Percentiles rank a stretch among this genome's conserved stretches.
phyloP scores from a whole-genome alignment of 2,797 vertebrate genomes.

The Ceryle rudis region DNA sequence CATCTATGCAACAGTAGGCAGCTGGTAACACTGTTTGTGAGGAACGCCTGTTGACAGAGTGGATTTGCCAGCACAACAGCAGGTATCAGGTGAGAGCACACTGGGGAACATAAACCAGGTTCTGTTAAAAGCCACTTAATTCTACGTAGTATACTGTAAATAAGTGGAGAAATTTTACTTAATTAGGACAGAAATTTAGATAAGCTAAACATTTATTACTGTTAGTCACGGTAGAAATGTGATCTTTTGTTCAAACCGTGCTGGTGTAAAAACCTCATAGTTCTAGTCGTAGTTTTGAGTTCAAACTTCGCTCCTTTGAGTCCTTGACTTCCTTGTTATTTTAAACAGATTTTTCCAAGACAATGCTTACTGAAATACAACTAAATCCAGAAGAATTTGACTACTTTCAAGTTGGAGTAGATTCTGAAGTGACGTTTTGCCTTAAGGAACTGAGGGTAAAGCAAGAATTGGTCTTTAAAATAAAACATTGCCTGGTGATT shows the following conservation, averaged over 20 bases:
- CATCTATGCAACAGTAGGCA: neutral
- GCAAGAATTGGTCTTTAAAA: neutral
- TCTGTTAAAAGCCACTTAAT: neutral
- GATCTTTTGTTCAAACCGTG: neutral
- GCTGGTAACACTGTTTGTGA: neutral
- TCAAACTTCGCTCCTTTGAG: neutral
- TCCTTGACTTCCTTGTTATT: conserved; percentile 8
- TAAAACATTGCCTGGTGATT: neutral
- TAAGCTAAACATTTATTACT: neutral
- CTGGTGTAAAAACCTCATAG: neutral
- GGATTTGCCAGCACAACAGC: neutral
- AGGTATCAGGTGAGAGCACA: neutral
- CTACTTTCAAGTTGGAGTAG: conserved; percentile 87
- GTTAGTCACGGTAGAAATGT: neutral
- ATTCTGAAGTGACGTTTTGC: conserved; percentile 93
- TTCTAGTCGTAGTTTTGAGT: neutral
- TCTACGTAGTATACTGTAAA: neutral
- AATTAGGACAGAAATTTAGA: neutral
- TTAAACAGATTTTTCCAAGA: conserved; percentile 82
- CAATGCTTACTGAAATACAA: conserved; percentile 87
- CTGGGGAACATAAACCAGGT: neutral
- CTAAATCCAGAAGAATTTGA: conserved; percentile 92
- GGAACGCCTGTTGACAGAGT: neutral
- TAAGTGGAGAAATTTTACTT: neutral
- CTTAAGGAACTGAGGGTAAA: conserved; percentile 94